Percentiles rank a stretch among this genome's conserved stretches.
These are phyloP conservation scores for Lagopus leucura DNA, from an alignment of 2,113 vertebrate species.

Conservation along the genomic window DNA sequence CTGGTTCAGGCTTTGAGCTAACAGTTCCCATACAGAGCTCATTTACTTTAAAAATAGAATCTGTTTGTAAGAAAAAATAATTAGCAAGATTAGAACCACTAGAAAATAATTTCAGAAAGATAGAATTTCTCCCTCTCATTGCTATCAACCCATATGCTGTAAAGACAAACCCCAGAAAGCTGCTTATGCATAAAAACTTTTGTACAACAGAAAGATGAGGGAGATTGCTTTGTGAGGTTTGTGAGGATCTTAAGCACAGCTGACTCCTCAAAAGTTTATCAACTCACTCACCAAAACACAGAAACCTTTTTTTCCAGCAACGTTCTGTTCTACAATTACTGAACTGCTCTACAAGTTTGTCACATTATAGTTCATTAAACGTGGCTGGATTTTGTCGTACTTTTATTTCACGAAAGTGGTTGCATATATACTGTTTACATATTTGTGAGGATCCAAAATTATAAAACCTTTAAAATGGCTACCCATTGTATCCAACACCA, in stretches of 20 bases:
- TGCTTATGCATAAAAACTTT: not conserved
- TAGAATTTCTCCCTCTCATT: not conserved
- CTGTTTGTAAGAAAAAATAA: not conserved
- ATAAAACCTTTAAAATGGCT: not conserved
- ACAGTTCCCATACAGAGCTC: not conserved
- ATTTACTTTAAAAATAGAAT: not conserved
- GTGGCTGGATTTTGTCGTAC: not conserved
- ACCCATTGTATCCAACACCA: not conserved
- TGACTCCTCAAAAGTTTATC: not conserved
- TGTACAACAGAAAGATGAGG: not conserved
- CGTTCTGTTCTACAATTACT: not conserved
- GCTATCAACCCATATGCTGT: rapidly evolving
- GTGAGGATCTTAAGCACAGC: not conserved
- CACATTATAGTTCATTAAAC: not conserved
- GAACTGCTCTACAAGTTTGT: not conserved
- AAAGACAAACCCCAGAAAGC: not conserved
- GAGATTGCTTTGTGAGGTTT: not conserved
- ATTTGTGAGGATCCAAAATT: not conserved
- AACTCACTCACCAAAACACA: not conserved
- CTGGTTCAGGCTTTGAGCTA: too few species aligned
- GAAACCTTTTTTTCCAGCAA: not conserved
- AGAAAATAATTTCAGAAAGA: not conserved
- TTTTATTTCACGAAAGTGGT: not conserved
- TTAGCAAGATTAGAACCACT: not conserved
- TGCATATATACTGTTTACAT: not conserved